A percentile compares a stretch with the other conserved stretches of the same genome.
These are phyloP conservation scores for Scomber japonicus DNA, from an alignment of 2,113 vertebrate genomes.

Conservation along the genomic window DNA sequence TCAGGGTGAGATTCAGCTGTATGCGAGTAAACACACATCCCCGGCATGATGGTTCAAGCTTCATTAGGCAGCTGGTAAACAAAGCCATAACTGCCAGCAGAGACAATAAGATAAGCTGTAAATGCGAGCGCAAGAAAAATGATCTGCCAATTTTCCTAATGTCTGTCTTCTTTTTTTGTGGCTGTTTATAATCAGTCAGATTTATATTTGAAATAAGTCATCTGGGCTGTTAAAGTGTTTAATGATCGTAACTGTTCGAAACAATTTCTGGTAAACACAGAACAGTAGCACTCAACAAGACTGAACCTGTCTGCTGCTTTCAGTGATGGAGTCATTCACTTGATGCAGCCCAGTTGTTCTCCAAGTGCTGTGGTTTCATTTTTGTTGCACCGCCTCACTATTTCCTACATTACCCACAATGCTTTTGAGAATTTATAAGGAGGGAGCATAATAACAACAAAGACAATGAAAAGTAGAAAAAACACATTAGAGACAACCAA, in stretches of 20 bases:
- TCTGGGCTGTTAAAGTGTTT: slow-evolving; percentile 31
- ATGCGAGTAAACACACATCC: slow-evolving; percentile 24
- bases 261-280: slow-evolving; percentile 20
- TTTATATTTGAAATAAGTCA: slow-evolving; percentile 24
- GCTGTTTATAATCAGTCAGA: slow-evolving; percentile 21
- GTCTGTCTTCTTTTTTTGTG: not conserved
- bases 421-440: not conserved
- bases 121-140: slow-evolving; percentile 2
- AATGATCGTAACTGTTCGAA: slow-evolving; percentile 10
- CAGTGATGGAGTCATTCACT: not conserved
- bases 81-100: slow-evolving; percentile 33
- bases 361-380: not conserved
- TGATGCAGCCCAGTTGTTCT: not conserved
- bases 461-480: not conserved
- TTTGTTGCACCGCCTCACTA: not conserved
- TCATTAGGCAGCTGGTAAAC: slow-evolving; percentile 58
- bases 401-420: not conserved
- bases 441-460: no score
- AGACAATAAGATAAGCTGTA: slow-evolving; percentile 21
- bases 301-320: slow-evolving; percentile 1
- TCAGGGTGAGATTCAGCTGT: slow-evolving; percentile 14
- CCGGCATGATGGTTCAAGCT: slow-evolving; percentile 28
- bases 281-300: not conserved
- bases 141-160: not conserved
- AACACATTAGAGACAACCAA: no score